A percentile compares a stretch with the other conserved stretches of the same genome.
Evolutionary conservation across 1,140 invertebrate species (phyloP).

Genomic region (Drosophila suzukii): DNA sequence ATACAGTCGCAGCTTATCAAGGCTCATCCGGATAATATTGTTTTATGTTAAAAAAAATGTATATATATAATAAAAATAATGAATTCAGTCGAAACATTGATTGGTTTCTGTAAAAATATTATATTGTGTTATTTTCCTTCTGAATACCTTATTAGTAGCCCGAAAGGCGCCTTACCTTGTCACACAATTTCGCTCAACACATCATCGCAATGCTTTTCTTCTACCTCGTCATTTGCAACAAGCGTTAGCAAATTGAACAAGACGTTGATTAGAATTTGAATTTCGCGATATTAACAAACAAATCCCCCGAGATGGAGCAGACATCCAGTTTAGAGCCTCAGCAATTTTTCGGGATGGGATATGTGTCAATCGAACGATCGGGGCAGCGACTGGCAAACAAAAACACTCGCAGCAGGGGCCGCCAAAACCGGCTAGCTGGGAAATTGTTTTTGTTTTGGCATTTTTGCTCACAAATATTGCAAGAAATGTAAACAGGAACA

Average conservation of each 20-base stretch:
- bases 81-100: too few relatives aligned
- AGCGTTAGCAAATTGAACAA: slow-evolving; percentile 42
- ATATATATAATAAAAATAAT: too few relatives aligned
- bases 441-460: slow-evolving; percentile 52
- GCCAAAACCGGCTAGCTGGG: slow-evolving; percentile 47
- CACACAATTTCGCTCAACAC: neutral
- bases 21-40: too few relatives aligned
- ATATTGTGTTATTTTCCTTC: too few relatives aligned
- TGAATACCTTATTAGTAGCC: too few relatives aligned
- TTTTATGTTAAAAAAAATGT: too few relatives aligned
- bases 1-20: too few relatives aligned
- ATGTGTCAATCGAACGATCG: slow-evolving; percentile 65
- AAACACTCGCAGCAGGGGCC: slow-evolving; percentile 11
- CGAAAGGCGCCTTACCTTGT: neutral
- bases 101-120: too few relatives aligned
- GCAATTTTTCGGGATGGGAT: slow-evolving; percentile 45
- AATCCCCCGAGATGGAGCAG: slow-evolving; percentile 27
- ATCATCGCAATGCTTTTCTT: neutral
- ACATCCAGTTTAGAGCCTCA: neutral
- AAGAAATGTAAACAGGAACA: slow-evolving; percentile 80
- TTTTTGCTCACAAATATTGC: slow-evolving; percentile 59
- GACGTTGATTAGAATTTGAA: slow-evolving; percentile 62
- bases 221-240: slow-evolving; percentile 26
- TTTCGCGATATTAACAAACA: slow-evolving; percentile 25
- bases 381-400: slow-evolving; percentile 22